phyloP scores from a whole-genome alignment of 2,797 vertebrate genomes.

The Staurois parvus region DNA sequence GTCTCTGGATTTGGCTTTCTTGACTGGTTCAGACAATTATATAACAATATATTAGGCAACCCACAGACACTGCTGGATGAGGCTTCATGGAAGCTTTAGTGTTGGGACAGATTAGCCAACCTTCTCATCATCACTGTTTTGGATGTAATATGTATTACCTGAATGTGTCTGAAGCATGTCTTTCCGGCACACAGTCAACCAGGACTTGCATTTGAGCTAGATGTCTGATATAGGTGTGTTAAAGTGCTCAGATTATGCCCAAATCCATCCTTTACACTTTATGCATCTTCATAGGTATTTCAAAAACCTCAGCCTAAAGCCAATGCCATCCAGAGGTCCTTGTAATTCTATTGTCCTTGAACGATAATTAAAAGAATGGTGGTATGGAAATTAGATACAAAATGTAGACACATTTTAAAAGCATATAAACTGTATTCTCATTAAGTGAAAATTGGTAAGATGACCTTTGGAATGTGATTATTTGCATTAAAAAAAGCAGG shows the following conservation, averaged over 20 bases:
- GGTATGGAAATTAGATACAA: background rate
- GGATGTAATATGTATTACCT: too few relatives aligned
- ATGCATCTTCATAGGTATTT: background rate
- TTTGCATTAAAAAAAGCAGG: conserved; percentile 28
- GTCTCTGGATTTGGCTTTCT: background rate
- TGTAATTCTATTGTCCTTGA: background rate
- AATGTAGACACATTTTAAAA: background rate
- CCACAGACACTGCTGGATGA: background rate
- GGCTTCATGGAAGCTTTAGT: background rate
- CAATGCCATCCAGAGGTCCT: background rate
- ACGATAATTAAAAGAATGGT: background rate
- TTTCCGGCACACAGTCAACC: too few relatives aligned
- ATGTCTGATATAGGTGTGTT: background rate
- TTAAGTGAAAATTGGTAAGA: background rate
- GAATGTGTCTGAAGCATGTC: too few relatives aligned
- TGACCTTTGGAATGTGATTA: conserved; percentile 7
- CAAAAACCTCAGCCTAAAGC: background rate
- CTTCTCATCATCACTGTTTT: too few relatives aligned
- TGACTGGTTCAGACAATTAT: background rate
- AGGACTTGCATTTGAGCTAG: background rate
- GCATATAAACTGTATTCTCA: background rate
- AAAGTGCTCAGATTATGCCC: background rate
- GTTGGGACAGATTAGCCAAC: too few relatives aligned
- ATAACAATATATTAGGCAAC: background rate
- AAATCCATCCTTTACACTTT: too few relatives aligned